These are phyloP conservation scores for Ridgeia piscesae DNA, from an alignment of 1,140 invertebrate genomes.

Conservation along the genomic window DNA sequence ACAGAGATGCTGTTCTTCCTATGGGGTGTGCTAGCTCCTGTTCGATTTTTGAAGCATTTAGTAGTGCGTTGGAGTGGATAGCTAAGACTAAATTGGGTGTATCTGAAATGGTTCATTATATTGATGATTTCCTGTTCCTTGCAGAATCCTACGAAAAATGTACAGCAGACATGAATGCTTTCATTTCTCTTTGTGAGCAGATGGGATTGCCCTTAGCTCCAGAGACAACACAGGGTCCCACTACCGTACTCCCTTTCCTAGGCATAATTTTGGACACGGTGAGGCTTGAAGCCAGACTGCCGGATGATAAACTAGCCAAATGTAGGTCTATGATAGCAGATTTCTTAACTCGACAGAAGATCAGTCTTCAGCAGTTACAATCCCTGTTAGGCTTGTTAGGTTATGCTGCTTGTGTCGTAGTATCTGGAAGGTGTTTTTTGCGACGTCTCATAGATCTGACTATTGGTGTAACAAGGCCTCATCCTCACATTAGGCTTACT, in stretches of 20 bases:
- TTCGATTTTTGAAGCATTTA: background rate
- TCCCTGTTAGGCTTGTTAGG: too few relatives aligned
- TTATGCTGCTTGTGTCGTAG: too few relatives aligned
- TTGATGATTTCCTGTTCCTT: background rate
- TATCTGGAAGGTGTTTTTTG: too few relatives aligned
- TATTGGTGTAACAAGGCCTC: too few relatives aligned
- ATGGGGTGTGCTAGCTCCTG: background rate
- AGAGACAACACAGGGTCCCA: background rate
- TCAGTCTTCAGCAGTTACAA: too few relatives aligned
- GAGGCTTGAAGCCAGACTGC: too few relatives aligned
- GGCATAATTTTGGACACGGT: too few relatives aligned
- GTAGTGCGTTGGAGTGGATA: background rate
- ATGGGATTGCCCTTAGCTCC: background rate
- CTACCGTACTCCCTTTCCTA: background rate
- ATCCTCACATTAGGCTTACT: too few relatives aligned
- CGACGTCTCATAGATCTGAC: too few relatives aligned
- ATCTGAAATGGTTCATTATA: background rate
- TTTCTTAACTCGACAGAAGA: too few relatives aligned
- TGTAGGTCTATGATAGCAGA: too few relatives aligned
- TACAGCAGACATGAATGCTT: background rate
- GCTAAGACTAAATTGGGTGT: background rate
- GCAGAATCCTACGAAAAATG: background rate
- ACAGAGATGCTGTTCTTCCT: background rate
- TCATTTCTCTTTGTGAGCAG: background rate
- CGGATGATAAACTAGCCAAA: too few relatives aligned